Evolutionary conservation across 2,888 invertebrate genomes (phyloP).

Genomic region (Dryocosmus kuriphilus): DNA sequence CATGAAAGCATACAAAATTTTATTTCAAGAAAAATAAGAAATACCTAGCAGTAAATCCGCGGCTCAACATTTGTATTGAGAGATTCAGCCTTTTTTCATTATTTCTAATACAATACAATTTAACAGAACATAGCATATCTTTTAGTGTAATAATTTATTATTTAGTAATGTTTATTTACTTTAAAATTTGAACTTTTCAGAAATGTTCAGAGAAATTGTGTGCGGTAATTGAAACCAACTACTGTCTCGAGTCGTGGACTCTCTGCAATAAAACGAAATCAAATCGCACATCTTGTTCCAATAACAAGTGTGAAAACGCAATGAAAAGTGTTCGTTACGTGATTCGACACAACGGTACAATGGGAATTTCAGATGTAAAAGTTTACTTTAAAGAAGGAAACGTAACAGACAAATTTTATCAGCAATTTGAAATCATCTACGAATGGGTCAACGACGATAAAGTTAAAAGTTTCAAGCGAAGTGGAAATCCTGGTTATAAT

Average conservation of each 20-base stretch:
- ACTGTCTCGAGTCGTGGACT: slow-evolving; percentile 67
- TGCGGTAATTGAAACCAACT: slow-evolving; percentile 59
- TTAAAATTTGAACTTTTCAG: slow-evolving; percentile 55
- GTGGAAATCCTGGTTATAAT: slow-evolving; percentile 89
- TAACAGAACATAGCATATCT: too few relatives aligned
- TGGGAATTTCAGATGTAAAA: slow-evolving; percentile 76
- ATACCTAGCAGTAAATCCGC: too few relatives aligned
- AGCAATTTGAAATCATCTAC: slow-evolving; percentile 69
- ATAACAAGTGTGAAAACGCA: slow-evolving; percentile 73
- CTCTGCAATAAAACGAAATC: slow-evolving; percentile 61
- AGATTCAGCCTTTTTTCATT: too few relatives aligned
- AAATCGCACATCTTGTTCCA: slow-evolving; percentile 60
- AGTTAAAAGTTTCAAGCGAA: slow-evolving; percentile 74
- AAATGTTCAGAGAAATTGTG: slow-evolving; percentile 69
- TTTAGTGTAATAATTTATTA: too few relatives aligned
- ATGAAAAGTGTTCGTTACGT: slow-evolving; percentile 73
- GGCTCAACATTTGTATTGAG: too few relatives aligned
- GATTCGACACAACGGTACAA: slow-evolving; percentile 78
- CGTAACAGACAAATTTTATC: slow-evolving; percentile 68
- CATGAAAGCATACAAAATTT: too few relatives aligned
- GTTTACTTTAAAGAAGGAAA: slow-evolving; percentile 76
- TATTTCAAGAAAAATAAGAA: too few relatives aligned
- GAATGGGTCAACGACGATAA: slow-evolving; percentile 67
- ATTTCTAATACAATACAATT: neutral
- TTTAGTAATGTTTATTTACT: neutral